Evolutionary conservation across 2,113 vertebrate genomes (phyloP), one percentile per base, ranked within the genome.

Genomic region (Spermophilus dauricus): DNA sequence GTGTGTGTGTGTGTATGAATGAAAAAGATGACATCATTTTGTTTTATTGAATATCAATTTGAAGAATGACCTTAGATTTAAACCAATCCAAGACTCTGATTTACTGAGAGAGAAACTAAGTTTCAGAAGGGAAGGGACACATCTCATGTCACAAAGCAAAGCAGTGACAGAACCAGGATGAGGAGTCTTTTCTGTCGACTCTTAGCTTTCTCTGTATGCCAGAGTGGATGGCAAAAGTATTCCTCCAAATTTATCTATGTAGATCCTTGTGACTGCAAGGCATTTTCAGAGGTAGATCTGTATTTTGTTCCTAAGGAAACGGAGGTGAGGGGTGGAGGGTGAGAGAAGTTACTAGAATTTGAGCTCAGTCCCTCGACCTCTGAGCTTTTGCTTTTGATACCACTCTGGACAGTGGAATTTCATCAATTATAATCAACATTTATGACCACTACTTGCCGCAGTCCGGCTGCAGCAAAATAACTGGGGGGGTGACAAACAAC

Each of bases 1-100:
- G 61, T 45, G 45, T 45, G 45, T 45, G 45, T 45, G 51, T 51
- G 51, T 51, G 51, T 37, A 37, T 37, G 37, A 37, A 37, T 37
- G 37, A 37, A 37, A 37, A 37, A 37, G 37, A 37, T 37, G 37
- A 37, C 37, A 37, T 37, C 37, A 37, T 37, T 37, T 37, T 37
- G 80, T 78, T 86, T 89, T 10, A 45, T 32, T 78, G 83, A 73
- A 51, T 85, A 48, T 89, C 83, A 92, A 14, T 93, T 93, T 26
- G 53, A 91, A 82, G 67, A 83, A 73, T 75, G 34, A 76, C 48
- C 39, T 75, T 91, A 48, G 22, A 45, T 93, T 93, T 78, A 75
- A 63, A 61, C 10, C 26, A 78, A 16, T 30, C 34, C 9, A 32
- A 28, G 58, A 84, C 14, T 45, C 51, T 77, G 67, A 58, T 93